Base-by-base conservation (phyloP, 2,888 invertebrate species). In the Morpho deidamia region DNA sequence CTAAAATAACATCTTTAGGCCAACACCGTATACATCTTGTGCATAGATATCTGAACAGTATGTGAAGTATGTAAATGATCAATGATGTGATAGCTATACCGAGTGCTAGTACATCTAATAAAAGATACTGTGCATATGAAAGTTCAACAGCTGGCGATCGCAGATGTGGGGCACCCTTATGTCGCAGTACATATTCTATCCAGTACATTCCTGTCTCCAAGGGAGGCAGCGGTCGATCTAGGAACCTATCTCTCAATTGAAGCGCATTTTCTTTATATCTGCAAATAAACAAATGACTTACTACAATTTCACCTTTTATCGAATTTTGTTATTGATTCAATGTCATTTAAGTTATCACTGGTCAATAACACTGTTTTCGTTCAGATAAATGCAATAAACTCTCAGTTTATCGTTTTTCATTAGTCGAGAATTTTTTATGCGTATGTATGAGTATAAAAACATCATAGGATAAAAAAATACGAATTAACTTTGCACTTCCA, bases 111-210 rank as follows among this genome's bases (percentile, higher is more conserved):
- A 90, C 73, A 56, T 90, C 90, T 55, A 90, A 64, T 46, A 90
- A 68, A 12, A 86, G 66, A 64, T 84, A 79, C 83, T 92, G 91
- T 34, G 84, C 72, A 58, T 81, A 74, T 0, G 83, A 68, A 11
- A 92, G 71, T 54, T 91, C 88, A 1, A 88, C 72, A 0, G 90
- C 90, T 1, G 90, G 85, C n/a, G 89, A 90, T 40, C 89, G 76
- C 32, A 92, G 59, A 56, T 91, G 91, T 1, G 71, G 62, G 0
- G 91, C 91, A 0, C 92, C 92, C 53, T 90, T 87, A 63, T 92
- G 91, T 38, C 92, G 84, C 7, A 92, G 72, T 0, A 93, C 91
- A 62, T 93, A 92, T 70, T 93, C 93, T 47, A 91, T 88, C 93
- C 93, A 93, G 74, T 91, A 93, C 0, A 92, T 76, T 0, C 92